Percentiles rank a stretch among this genome's conserved stretches.
Conservation (phyloP, 2,113 vertebrate species). For the Macquaria australasica region DNA sequence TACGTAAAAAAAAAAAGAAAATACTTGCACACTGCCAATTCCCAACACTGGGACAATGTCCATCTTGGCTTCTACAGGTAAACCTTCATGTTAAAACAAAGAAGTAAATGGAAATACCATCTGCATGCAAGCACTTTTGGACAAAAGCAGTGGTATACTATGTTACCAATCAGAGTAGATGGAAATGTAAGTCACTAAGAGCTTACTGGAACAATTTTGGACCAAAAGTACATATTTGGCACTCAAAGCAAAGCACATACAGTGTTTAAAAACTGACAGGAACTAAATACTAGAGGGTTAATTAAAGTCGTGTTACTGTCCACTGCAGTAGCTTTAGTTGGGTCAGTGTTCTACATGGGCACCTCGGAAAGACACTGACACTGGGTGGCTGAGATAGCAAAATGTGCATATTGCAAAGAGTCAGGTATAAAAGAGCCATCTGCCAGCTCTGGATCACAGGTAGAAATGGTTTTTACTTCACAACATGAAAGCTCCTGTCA, state of each 20-base stretch:
- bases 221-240: neutral
- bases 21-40: neutral
- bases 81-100: too few relatives aligned
- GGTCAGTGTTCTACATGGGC: constrained; percentile 15
- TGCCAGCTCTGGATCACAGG: constrained; percentile 58
- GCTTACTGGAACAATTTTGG: neutral
- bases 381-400: constrained; percentile 36
- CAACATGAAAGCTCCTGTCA: constrained; percentile 60
- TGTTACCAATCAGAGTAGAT: neutral
- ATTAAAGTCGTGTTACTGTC: neutral
- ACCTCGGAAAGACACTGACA: constrained; percentile 15
- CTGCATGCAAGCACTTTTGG: neutral
- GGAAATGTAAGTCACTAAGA: neutral
- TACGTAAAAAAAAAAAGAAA: neutral
- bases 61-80: neutral
- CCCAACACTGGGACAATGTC: neutral
- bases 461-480: constrained; percentile 54
- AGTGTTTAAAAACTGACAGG: neutral
- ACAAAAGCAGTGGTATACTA: neutral
- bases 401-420: constrained; percentile 51
- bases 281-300: neutral
- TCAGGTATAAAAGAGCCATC: constrained; percentile 55
- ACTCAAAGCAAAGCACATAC: neutral
- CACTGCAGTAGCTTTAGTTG: neutral
- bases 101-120: too few relatives aligned